Evolutionary conservation across 2,888 invertebrate genomes (phyloP), one percentile per base, ranked within the genome.

Genomic region (Philhelius pedissequus): DNA sequence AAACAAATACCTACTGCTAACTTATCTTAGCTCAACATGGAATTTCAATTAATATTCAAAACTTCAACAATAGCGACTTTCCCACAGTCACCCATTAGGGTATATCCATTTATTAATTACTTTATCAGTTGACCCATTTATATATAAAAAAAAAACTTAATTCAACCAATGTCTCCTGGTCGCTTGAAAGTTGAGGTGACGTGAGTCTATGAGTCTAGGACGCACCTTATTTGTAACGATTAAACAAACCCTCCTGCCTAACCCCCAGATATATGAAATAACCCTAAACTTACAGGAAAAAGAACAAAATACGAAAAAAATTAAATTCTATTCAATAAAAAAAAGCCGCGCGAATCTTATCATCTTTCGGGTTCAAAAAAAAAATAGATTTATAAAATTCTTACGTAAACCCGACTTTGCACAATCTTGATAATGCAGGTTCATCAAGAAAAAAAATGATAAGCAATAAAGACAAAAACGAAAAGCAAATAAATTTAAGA

Each of bases 221-320:
- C 82, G 74, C 82, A 64, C 82, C 82, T 78, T 78, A 25, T 69
- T 83, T 64, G 78, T 83, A 83, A 83, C 82, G 82, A 83, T 83
- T 83, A 74, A 83, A 83, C 82, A 83, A 83, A 78, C 62, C 64
- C 11, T 8, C 11, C 76, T 13, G 5, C 22, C 48, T 64, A n/a
- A n/a, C 56, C 78, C 73, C 73, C 30, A 25, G 32, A 22, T 32
- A 52, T 13, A 25, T 25, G 25, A 25, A 48, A 25, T 7, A 22
- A 13, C 7, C 13, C 11, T 7, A 48, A 48, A 25, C 22, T n/a
- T 48, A 6, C 7, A 25, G 7, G 13, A n/a, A 7, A 48, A 2
- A 20, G 18, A 48, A 22, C 0, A 22, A 13, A 4, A 20, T 2
- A 2, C 15, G 7, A 18, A 40, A 4, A 32, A 45, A 58, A 62